phyloP scores from a whole-genome alignment of 1,140 invertebrate genomes.

The Luehdorfia chinensis region DNA sequence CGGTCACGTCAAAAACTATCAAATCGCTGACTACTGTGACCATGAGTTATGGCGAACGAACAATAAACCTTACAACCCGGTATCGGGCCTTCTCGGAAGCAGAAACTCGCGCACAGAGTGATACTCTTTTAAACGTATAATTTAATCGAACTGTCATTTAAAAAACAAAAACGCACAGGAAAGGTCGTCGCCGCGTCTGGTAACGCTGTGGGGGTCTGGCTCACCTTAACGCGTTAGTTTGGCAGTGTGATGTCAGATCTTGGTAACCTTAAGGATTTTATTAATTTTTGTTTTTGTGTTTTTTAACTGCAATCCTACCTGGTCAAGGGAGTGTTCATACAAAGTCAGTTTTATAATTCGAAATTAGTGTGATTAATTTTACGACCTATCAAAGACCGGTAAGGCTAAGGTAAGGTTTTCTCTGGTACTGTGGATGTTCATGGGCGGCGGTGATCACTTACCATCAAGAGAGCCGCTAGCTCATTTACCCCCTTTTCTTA shows the following conservation, averaged over 20 bases:
- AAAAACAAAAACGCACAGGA: conserved; percentile 31
- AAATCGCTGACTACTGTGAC: conserved; percentile 16
- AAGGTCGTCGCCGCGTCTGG: conserved; percentile 13
- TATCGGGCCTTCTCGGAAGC: conserved; percentile 31
- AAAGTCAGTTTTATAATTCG: no score
- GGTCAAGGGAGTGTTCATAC: not conserved
- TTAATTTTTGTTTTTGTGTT: conserved; percentile 9
- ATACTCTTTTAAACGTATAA: conserved; percentile 43
- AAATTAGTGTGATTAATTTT: no score
- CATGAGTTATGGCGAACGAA: conserved; percentile 22
- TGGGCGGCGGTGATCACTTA: no score
- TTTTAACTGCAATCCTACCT: not conserved
- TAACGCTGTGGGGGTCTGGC: conserved; percentile 11
- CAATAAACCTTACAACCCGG: conserved; percentile 1
- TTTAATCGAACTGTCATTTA: conserved; percentile 49
- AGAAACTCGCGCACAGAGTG: conserved; percentile 32
- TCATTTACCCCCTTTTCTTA: no score
- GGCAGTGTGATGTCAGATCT: conserved; percentile 9
- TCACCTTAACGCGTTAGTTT: conserved; percentile 16
- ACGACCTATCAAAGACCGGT: no score
- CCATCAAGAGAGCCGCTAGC: no score
- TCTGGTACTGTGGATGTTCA: no score
- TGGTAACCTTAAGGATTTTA: conserved; percentile 7
- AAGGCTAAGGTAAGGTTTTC: not conserved
- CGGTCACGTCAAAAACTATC: conserved; percentile 15